Conservation (phyloP, 2,113 vertebrate species). For the Nesospiza acunhae region DNA sequence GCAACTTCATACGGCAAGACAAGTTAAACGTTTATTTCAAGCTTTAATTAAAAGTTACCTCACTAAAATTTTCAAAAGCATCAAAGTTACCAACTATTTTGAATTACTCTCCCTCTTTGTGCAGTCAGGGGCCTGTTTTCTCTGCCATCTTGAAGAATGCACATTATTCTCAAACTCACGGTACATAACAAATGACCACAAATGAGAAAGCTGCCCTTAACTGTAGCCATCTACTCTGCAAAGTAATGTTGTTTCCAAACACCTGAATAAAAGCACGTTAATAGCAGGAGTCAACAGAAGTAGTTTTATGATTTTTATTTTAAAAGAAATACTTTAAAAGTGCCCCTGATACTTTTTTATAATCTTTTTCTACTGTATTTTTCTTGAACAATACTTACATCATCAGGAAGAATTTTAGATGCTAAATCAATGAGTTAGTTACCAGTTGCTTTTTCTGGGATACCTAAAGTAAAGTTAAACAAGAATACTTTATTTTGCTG, state of each 20-base stretch:
- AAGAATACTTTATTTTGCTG: not conserved
- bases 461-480: not conserved
- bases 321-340: slow-evolving; percentile 35
- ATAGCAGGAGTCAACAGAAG: slow-evolving; percentile 46
- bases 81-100: not conserved
- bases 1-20: not conserved
- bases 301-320: slow-evolving; percentile 39
- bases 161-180: not conserved
- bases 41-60: slow-evolving; percentile 37
- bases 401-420: not conserved
- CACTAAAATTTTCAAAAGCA: slow-evolving; percentile 9
- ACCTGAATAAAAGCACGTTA: slow-evolving; percentile 14
- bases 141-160: not conserved
- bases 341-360: slow-evolving; percentile 44
- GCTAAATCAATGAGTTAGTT: not conserved
- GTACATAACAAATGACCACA: not conserved
- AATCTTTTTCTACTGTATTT: slow-evolving; percentile 38
- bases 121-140: not conserved
- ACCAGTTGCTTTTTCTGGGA: not conserved
- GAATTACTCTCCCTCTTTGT: not conserved
- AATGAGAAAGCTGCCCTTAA: slow-evolving; percentile 16
- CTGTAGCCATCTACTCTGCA: not conserved
- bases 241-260: slow-evolving; percentile 24
- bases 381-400: slow-evolving; percentile 62
- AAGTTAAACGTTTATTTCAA: slow-evolving; percentile 35